Conservation (phyloP, 2,113 vertebrate species). For the Smithornis capensis region DNA sequence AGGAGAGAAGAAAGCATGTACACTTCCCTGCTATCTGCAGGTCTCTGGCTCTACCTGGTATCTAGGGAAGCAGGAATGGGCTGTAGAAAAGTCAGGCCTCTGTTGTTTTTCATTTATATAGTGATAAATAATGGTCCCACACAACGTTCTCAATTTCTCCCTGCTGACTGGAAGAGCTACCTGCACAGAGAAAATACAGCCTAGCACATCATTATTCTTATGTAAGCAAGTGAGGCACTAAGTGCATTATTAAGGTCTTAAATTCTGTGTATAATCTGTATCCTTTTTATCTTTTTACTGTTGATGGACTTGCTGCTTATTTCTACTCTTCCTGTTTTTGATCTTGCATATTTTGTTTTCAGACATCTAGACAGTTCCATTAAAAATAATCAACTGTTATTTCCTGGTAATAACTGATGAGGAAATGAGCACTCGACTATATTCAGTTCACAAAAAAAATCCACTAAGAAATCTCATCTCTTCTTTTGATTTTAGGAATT, state of each 20-base stretch:
- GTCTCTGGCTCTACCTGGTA: neutral
- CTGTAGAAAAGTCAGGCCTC: neutral
- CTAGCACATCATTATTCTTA: neutral
- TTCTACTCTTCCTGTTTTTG: neutral
- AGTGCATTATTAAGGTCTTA: neutral
- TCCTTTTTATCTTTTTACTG: neutral
- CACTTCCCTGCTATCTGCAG: neutral
- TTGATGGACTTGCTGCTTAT: neutral
- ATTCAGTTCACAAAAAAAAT: neutral
- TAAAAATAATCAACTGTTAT: neutral
- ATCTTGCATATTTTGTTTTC: neutral
- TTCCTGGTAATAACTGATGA: neutral
- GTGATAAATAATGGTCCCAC: neutral
- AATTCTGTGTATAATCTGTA: neutral
- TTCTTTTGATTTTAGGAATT: neutral
- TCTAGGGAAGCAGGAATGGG: neutral
- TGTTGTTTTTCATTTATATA: neutral
- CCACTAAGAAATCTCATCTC: neutral
- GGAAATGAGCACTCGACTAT: neutral
- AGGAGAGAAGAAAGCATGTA: neutral
- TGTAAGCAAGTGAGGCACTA: neutral
- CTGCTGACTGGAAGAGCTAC: neutral
- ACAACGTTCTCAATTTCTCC: neutral
- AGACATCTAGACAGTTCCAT: neutral
- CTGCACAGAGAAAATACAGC: neutral